Conservation (phyloP, 2,888 invertebrate genomes). For the Tineola bisselliella region DNA sequence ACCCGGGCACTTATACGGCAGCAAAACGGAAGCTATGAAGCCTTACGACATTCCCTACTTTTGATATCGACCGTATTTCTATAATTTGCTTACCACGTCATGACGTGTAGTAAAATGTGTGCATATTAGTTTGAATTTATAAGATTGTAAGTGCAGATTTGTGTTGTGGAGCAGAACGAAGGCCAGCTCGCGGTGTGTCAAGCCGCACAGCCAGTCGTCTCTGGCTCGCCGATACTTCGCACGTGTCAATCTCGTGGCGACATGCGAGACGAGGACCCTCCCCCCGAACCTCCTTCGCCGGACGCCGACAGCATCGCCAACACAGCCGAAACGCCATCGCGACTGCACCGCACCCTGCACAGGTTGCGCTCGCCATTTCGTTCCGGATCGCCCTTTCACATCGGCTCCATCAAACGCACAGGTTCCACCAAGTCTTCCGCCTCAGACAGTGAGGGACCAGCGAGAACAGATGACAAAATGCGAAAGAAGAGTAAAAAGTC, state of each 20-base stretch:
- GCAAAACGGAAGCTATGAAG: constrained; percentile 38
- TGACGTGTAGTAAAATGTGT: not conserved
- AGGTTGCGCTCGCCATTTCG: constrained; percentile 62
- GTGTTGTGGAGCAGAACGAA: constrained; percentile 11
- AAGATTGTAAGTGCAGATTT: not conserved
- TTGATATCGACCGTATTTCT: constrained; percentile 36
- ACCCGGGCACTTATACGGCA: constrained; percentile 36
- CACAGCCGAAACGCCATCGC: constrained; percentile 38
- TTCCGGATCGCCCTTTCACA: constrained; percentile 62
- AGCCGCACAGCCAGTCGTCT: constrained; percentile 35
- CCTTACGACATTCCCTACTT: constrained; percentile 32
- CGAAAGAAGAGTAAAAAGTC: constrained; percentile 61
- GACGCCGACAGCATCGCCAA: constrained; percentile 27
- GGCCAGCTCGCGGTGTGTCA: constrained; percentile 21
- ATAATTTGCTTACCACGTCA: not conserved
- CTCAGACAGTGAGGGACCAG: constrained; percentile 55
- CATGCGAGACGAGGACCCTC: constrained; percentile 48
- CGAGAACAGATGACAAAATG: constrained; percentile 60
- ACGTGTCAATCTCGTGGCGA: not conserved
- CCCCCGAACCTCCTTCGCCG: constrained; percentile 28
- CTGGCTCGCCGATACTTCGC: constrained; percentile 30
- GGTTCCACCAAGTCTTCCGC: constrained; percentile 52
- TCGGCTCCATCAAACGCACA: constrained; percentile 55
- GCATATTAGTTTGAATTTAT: not conserved
- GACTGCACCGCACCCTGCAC: constrained; percentile 57